Evolutionary conservation across 2,113 vertebrate genomes (phyloP).

Genomic region (Phyllopteryx taeniolatus): DNA sequence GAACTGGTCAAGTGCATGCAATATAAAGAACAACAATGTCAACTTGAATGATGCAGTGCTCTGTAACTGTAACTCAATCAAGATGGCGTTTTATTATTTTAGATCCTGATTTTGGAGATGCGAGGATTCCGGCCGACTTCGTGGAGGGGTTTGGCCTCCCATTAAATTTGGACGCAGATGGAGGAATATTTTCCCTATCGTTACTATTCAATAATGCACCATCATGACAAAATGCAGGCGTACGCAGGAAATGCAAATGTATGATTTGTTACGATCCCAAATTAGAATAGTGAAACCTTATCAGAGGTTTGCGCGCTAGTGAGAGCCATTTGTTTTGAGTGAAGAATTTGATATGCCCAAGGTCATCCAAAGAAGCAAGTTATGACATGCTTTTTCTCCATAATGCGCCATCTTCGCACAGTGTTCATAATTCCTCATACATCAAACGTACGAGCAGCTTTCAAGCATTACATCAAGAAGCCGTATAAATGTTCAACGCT

Average conservation of each 20-base stretch:
- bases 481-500: conserved; percentile 1
- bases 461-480: too few species aligned
- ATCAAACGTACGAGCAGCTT: neutral
- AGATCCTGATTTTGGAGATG: too few species aligned
- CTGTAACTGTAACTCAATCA: too few species aligned
- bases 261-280: neutral
- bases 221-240: neutral
- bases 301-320: neutral
- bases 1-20: too few species aligned
- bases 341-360: conserved; percentile 14
- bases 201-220: neutral
- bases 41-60: too few species aligned
- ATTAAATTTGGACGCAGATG: neutral
- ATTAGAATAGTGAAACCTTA: neutral
- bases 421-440: neutral
- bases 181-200: neutral
- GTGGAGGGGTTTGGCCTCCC: neutral
- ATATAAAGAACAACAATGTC: too few species aligned
- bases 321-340: conserved; percentile 31
- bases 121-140: neutral
- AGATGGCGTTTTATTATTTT: too few species aligned
- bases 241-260: neutral
- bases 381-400: neutral
- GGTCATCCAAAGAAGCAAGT: neutral
- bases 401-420: neutral